Evolutionary conservation across 2,888 invertebrate species (phyloP).

Genomic region (Limulus polyphemus): DNA sequence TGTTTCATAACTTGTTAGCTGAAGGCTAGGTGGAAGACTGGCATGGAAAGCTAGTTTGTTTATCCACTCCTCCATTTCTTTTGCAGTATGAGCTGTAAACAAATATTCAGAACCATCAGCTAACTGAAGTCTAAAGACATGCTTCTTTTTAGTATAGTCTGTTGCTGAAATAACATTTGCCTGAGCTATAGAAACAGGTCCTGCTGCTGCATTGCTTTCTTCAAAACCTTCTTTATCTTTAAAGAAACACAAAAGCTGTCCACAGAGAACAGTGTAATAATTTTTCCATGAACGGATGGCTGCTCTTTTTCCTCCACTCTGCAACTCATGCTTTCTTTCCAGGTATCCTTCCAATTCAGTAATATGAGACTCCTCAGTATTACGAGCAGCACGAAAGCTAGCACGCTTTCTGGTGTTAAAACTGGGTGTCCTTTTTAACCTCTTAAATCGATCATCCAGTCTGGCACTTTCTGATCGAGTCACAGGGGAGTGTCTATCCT

Average conservation of each 20-base stretch:
- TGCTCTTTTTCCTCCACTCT: conserved; percentile 83
- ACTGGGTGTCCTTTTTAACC: conserved; percentile 79
- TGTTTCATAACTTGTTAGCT: conserved; percentile 63
- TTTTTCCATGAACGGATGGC: conserved; percentile 90
- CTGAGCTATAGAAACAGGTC: conserved; percentile 58
- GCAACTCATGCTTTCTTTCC: conserved; percentile 87
- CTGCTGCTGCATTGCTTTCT: conserved; percentile 71
- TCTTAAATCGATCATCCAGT: conserved; percentile 34
- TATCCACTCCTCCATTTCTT: conserved; percentile 75
- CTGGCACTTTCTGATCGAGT: conserved; percentile 21
- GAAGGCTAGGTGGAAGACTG: conserved; percentile 73
- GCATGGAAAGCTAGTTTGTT: conserved; percentile 89
- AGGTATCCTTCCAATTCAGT: conserved; percentile 80
- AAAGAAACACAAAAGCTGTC: conserved; percentile 94
- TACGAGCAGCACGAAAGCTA: not conserved
- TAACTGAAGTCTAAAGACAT: conserved; percentile 75
- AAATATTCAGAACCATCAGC: conserved; percentile 87
- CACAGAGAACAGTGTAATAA: conserved; percentile 87
- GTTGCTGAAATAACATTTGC: conserved; percentile 72
- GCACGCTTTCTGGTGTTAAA: conserved; percentile 86
- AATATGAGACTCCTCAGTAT: conserved; percentile 49
- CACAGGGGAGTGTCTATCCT: conserved; percentile 10
- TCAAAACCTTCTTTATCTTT: conserved; percentile 83
- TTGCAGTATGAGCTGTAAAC: conserved; percentile 60
- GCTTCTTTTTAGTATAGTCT: conserved; percentile 88